Percentiles rank a stretch among this genome's conserved stretches.
Evolutionary conservation across 2,888 invertebrate genomes (phyloP).

Genomic region (Tipula vernalis): DNA sequence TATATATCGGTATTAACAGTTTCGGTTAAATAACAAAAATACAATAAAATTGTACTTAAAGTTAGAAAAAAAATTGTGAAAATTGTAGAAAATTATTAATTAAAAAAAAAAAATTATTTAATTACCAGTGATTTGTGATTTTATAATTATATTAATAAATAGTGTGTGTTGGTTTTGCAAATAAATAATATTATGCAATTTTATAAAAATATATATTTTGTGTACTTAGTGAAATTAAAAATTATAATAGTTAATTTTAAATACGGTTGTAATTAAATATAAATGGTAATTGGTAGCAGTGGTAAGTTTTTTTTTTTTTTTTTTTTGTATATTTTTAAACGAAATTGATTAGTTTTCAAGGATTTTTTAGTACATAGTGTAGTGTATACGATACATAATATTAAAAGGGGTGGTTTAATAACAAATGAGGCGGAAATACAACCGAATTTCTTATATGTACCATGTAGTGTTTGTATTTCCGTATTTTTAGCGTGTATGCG

Average conservation of each 20-base stretch:
- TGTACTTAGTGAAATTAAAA: background rate
- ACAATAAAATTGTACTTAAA: background rate
- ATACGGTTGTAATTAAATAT: background rate
- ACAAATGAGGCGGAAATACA: background rate
- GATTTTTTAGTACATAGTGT: background rate
- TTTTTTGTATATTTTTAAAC: background rate
- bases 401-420: background rate
- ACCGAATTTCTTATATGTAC: background rate
- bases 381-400: background rate
- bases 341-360: conserved; percentile 8
- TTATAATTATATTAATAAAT: background rate
- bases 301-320: background rate
- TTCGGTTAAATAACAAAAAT: background rate
- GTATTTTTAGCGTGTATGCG: background rate
- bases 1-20: background rate
- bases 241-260: background rate
- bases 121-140: background rate
- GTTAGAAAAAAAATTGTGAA: background rate
- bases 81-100: background rate
- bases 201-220: background rate
- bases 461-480: background rate
- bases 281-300: background rate
- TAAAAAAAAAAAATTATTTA: background rate
- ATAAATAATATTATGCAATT: background rate
- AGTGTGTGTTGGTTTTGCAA: background rate